Conservation (phyloP, 2,888 invertebrate species). For the Aphodius sticticus region DNA sequence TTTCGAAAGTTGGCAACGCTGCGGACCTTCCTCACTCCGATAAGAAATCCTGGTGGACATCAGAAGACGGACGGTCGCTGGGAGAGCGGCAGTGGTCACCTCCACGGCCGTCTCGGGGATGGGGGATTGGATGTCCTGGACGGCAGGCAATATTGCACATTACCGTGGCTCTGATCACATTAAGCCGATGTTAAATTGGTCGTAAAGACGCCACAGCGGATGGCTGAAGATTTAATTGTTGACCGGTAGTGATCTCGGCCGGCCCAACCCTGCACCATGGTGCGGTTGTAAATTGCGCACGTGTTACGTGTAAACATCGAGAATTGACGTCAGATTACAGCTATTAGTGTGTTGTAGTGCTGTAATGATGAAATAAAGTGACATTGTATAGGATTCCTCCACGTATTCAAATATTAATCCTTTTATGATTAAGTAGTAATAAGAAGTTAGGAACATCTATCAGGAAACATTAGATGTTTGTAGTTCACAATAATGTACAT, state of each 20-base stretch:
- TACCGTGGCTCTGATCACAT: constrained; percentile 20
- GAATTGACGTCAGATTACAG: background rate
- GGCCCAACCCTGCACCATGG: background rate
- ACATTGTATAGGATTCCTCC: too few species aligned
- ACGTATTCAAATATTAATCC: too few species aligned
- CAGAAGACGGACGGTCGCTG: constrained; percentile 35
- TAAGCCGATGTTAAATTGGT: constrained; percentile 19
- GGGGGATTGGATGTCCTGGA: constrained; percentile 22
- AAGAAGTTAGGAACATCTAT: too few species aligned
- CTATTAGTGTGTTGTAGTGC: too few species aligned
- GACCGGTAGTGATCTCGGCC: background rate
- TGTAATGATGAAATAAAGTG: too few species aligned
- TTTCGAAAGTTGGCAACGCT: constrained; percentile 8
- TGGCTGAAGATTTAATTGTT: background rate
- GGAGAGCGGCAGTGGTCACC: constrained; percentile 16
- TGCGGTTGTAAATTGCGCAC: background rate
- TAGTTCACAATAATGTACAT: too few species aligned
- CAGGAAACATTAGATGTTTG: too few species aligned
- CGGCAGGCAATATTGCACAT: constrained; percentile 24
- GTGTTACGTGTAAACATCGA: background rate
- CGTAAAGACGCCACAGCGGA: constrained; percentile 16
- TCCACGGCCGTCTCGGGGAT: constrained; percentile 17
- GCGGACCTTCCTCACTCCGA: constrained; percentile 22
- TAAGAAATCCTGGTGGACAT: constrained; percentile 38
- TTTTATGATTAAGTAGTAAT: too few species aligned